Evolutionary conservation across 2,113 vertebrate species (phyloP), one percentile per base, ranked within the genome.

Genomic region (Colistium nudipinnis): DNA sequence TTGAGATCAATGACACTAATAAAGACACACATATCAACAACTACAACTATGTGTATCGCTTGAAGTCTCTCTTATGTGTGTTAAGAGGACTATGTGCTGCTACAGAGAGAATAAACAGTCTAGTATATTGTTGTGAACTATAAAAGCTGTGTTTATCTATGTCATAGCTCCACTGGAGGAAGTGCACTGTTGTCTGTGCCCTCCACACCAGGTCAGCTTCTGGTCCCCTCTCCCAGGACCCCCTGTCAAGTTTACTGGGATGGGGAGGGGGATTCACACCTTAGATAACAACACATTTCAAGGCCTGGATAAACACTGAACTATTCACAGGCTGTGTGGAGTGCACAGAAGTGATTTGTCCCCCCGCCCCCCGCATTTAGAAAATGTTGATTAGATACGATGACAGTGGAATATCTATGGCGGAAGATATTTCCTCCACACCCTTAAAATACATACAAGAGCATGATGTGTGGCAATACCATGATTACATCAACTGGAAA

Each of bases 141-240:
- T 47, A 64, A 72, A n/a, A 73, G 44, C 39, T 44, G 13, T 48
- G 52, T 77, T 74, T 71, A 43, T 65, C 49, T 59, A 25, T 38
- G 63, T 57, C 65, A 70, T 6, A 53, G 64, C 61, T 78, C 38
- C 33, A 61, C 45, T 55, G 2, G 68, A 64, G 45, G 33, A 74
- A 47, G 24, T 25, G 9, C 41, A 44, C 64, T 80, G 70, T 69
- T 81, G 60, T 81, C 81, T 81, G 54, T 75, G 78, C 69, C 59
- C 56, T 56, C 10, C 54, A 65, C 63, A 38, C 20, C 70, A 76
- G 80, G 85, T 82, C 87, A 89, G 71, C 54, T 74, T 85, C 63
- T 81, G 66, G 75, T 87, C 83, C 86, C 74, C 84, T 78, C 76
- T 86, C 88, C 79, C 87, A 91, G 83, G 76, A 90, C 76, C 82